phyloP scores from a whole-genome alignment of 2,888 invertebrate genomes.

The Drosophila subquinaria region DNA sequence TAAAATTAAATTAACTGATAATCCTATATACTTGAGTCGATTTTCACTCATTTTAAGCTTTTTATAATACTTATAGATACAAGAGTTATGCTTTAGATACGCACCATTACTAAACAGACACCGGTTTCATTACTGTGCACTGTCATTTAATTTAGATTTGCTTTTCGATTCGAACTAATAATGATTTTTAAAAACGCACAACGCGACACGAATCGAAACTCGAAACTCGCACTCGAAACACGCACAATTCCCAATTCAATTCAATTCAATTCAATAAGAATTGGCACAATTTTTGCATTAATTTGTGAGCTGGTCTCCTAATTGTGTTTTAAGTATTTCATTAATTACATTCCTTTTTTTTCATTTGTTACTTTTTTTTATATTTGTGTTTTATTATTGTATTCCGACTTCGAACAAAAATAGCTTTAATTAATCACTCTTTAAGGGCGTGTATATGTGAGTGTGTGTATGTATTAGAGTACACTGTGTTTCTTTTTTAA shows the following conservation, averaged over 20 bases:
- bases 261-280: slow-evolving; percentile 37
- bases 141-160: slow-evolving; percentile 83
- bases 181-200: slow-evolving; percentile 52
- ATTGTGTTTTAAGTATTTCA: slow-evolving; percentile 27
- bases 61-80: neutral
- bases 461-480: slow-evolving; percentile 20
- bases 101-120: slow-evolving; percentile 85
- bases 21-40: too few relatives aligned
- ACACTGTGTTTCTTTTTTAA: slow-evolving; percentile 21
- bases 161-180: slow-evolving; percentile 69
- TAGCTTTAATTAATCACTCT: slow-evolving; percentile 12
- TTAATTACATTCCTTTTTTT: slow-evolving; percentile 8
- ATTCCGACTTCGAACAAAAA: slow-evolving; percentile 24
- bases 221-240: slow-evolving; percentile 7
- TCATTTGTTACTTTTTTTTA: slow-evolving; percentile 2
- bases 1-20: too few relatives aligned
- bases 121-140: slow-evolving; percentile 85
- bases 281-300: slow-evolving; percentile 41
- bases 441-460: slow-evolving; percentile 1
- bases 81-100: slow-evolving; percentile 53
- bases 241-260: slow-evolving; percentile 40
- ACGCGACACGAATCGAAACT: slow-evolving; percentile 32
- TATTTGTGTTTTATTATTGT: slow-evolving; percentile 13
- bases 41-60: neutral
- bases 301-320: slow-evolving; percentile 24